A percentile compares a stretch with the other conserved stretches of the same genome.
Evolutionary conservation across 1,140 invertebrate genomes (phyloP).

Genomic region (Polyergus mexicanus): DNA sequence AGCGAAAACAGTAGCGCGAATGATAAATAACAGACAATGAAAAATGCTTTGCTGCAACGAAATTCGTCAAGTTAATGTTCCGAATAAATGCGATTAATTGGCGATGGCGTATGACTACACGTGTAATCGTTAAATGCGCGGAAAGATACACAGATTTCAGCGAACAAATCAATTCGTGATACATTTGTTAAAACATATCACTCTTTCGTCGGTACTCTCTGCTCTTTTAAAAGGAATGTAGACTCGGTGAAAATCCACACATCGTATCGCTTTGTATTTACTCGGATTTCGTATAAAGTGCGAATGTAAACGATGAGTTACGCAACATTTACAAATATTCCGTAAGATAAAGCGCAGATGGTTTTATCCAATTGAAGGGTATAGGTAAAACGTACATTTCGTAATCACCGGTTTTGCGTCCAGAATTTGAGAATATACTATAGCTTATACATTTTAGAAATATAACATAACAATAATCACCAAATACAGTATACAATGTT

Average conservation of each 20-base stretch:
- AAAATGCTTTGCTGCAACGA: not conserved
- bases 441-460: not conserved
- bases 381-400: not conserved
- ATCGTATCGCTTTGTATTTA: not conserved
- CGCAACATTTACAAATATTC: not conserved
- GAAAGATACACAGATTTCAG: not conserved
- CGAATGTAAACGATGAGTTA: constrained; percentile 14
- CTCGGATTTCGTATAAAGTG: constrained; percentile 1
- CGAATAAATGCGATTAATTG: constrained; percentile 23
- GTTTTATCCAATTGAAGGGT: not conserved
- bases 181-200: not conserved
- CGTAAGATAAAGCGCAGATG: not conserved
- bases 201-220: not conserved
- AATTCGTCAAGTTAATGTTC: not conserved
- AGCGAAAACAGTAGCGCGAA: not conserved
- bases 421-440: not conserved
- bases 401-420: not conserved
- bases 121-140: constrained; percentile 10
- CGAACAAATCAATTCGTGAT: not conserved
- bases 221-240: not conserved
- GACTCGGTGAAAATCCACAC: not conserved
- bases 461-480: not conserved
- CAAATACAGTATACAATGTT: not conserved
- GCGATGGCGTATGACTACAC: not conserved
- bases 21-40: not conserved